Evolutionary conservation across 2,888 invertebrate genomes (phyloP), one percentile per base, ranked within the genome.

Genomic region (Diadegma fenestrale): DNA sequence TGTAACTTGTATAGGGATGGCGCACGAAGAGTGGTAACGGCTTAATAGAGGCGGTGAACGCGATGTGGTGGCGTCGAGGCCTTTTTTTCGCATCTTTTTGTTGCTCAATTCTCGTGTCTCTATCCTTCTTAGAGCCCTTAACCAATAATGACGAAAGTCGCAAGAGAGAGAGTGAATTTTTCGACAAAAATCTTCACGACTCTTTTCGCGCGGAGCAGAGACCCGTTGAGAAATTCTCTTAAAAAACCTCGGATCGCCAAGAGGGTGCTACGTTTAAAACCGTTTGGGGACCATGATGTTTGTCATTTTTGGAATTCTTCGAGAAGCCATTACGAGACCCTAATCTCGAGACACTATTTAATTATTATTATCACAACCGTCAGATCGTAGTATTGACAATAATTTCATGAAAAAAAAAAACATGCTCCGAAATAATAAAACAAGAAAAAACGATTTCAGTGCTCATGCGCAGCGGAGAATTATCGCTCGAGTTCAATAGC

Each of bases 11-110:
- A 41, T n/a, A n/a, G n/a, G 37, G 78, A 58, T 43, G 37, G 75
- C 72, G 61, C 77, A 82, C 81, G 73, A 43, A 77, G 48, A 71
- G 80, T 79, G 79, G 80, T 87, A 87, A 87, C 87, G 79, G 86
- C 87, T 87, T 87, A 87, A 87, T 87, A 75, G 85, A 80, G 80
- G 82, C 72, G 75, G 66, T 71, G 76, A 78, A 72, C 76, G 81
- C 33, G 30, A 71, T 61, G 54, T 63, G 73, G 61, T 73, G 66
- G 66, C 73, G 66, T 64, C 77, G 51, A 22, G 26, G 48, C 61
- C 48, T 54, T 61, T 68, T 58, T 19, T 71, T 14, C 37, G n/a
- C 19, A 14, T 26, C 43, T n/a, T 19, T 22, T 33, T 26, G 51
- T 8, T 37, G 33, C 30, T 2, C 37, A 22, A n/a, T 71, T 68